Conservation (phyloP, 2,113 vertebrate species). For the Dolichallabes microphthalmus region DNA sequence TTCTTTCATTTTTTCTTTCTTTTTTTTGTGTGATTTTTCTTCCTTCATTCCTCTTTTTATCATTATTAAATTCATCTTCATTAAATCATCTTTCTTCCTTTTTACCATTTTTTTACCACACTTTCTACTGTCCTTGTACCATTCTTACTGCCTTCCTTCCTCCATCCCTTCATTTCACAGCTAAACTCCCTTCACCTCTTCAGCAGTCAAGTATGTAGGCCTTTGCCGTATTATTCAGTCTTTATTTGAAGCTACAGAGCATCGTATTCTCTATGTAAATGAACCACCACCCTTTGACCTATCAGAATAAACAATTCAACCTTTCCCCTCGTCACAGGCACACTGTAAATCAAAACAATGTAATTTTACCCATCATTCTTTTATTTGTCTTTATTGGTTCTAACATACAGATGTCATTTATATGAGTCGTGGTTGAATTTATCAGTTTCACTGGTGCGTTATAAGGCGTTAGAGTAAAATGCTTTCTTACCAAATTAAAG, state of each 20-base stretch:
- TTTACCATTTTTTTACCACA: no score
- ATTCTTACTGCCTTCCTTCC: no score
- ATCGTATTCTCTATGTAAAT: background rate
- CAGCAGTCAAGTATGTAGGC: background rate
- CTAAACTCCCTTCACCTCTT: background rate
- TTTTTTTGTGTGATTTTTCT: no score
- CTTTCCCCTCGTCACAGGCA: rapidly evolving
- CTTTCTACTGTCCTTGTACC: no score
- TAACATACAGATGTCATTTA: background rate
- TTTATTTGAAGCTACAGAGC: background rate
- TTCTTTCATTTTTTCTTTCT: background rate
- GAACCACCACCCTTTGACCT: background rate
- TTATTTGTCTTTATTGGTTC: background rate
- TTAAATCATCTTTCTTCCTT: no score
- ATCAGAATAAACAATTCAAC: background rate
- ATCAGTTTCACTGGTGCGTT: background rate
- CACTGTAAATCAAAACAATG: background rate
- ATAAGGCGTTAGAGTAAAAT: background rate
- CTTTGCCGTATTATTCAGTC: background rate
- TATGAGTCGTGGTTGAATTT: background rate
- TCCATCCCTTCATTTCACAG: background rate
- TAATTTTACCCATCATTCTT: background rate
- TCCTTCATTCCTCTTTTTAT: no score
- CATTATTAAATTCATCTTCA: no score
- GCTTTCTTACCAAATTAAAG: background rate